Evolutionary conservation across 2,888 invertebrate genomes (phyloP).

Genomic region (Latrodectus hesperus): DNA sequence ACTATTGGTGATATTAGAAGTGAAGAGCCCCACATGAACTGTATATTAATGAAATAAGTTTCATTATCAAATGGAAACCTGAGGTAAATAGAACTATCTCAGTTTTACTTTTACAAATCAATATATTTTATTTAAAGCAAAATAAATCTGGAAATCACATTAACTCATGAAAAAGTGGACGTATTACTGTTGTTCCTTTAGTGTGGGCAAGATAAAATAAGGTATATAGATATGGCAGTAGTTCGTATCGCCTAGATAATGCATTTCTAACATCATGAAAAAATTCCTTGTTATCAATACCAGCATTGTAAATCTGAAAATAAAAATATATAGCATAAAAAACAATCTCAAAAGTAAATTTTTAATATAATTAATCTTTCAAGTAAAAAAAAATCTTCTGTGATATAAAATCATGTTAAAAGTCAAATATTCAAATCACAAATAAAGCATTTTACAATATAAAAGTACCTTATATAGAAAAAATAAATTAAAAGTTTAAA

Average conservation of each 20-base stretch:
- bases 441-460: too few relatives aligned
- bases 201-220: slow-evolving; percentile 76
- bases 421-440: too few relatives aligned
- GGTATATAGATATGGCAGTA: slow-evolving; percentile 80
- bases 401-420: too few relatives aligned
- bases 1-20: slow-evolving; percentile 80
- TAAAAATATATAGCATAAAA: background rate
- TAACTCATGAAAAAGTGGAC: slow-evolving; percentile 79
- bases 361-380: too few relatives aligned
- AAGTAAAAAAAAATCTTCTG: too few relatives aligned
- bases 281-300: slow-evolving; percentile 77
- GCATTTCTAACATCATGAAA: slow-evolving; percentile 76
- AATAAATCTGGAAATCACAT: slow-evolving; percentile 12
- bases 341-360: too few relatives aligned
- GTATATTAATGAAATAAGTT: slow-evolving; percentile 77
- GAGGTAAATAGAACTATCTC: slow-evolving; percentile 8
- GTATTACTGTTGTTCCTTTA: slow-evolving; percentile 76
- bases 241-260: slow-evolving; percentile 77
- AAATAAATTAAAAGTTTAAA: too few relatives aligned
- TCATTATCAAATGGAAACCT: slow-evolving; percentile 78
- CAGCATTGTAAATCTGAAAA: slow-evolving; percentile 74
- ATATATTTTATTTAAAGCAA: background rate
- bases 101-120: background rate
- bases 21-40: slow-evolving; percentile 80
- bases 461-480: too few relatives aligned